These are phyloP conservation scores for Picathartes gymnocephalus DNA, from an alignment of 2,113 vertebrate species.

Conservation along the genomic window DNA sequence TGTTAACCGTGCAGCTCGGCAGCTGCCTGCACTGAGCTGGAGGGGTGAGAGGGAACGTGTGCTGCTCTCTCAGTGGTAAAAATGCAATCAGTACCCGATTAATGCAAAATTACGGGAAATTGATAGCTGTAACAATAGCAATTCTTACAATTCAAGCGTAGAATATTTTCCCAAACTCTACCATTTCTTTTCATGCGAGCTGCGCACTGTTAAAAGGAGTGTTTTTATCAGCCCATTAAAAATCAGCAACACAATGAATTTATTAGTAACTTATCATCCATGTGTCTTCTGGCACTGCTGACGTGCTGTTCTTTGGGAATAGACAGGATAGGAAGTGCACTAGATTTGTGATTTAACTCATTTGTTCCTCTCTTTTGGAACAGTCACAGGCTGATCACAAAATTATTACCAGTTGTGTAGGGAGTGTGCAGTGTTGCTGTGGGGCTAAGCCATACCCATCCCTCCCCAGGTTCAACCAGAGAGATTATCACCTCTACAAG, in stretches of 20 bases:
- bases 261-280: slow-evolving; percentile 48
- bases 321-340: not conserved
- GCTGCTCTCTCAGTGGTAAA: not conserved
- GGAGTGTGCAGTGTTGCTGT: not conserved
- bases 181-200: not conserved
- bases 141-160: not conserved
- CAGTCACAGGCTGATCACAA: not conserved
- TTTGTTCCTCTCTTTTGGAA: slow-evolving; percentile 42
- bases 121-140: not conserved
- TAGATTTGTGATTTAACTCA: not conserved
- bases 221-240: slow-evolving; percentile 45
- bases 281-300: slow-evolving; percentile 45
- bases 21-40: not conserved
- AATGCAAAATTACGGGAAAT: not conserved
- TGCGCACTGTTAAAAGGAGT: not conserved
- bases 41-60: not conserved
- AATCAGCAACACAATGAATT: slow-evolving; percentile 49
- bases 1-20: not conserved
- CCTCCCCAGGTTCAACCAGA: not conserved
- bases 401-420: slow-evolving; percentile 22
- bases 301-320: slow-evolving; percentile 31
- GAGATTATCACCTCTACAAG: not conserved
- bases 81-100: not conserved
- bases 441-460: not conserved
- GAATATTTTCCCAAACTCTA: not conserved